Evolutionary conservation across 2,888 invertebrate species (phyloP), one percentile per base, ranked within the genome.

Genomic region (Mesorhabditis spiculigera): DNA sequence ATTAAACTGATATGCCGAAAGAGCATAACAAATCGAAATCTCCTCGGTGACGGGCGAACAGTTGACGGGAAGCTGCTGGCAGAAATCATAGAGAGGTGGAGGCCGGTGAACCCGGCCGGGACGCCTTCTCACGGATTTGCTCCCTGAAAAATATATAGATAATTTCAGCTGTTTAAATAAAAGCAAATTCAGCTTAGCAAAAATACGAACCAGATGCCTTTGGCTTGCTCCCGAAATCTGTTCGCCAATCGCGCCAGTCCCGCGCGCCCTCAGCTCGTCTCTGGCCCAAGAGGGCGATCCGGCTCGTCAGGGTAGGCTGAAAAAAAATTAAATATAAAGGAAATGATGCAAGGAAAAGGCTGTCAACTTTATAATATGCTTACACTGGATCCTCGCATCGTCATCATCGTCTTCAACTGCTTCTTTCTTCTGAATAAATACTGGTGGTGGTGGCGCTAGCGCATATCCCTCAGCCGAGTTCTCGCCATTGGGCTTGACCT

Each of bases 221-320:
- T 50, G n/a, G 58, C 58, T 13, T 50, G 58, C 58, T n/a, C 58
- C n/a, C 58, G 58, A 13, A 50, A n/a, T 13, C 10, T 50, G 58
- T 10, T 50, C n/a, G 58, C 58, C 8, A 50, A n/a, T 50, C 58
- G 58, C 8, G 58, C 58, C 58, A 50, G 58, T 50, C 58, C 58
- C 58, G 58, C 58, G 58, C 58, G 58, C n/a, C 58, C 58, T 50
- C 58, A 50, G 58, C 58, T 50, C 10, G 58, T 76, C 73, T 79
- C 79, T 70, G 77, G 76, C 66, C 78, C 78, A 68, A 62, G 63
- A n/a, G 78, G 78, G 68, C 76, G 72, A 73, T 75, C 77, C 71
- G 78, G 73, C 75, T 78, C 78, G 43, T 68, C 68, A 68, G 76
- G 78, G 71, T 74, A 77, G 71, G 74, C 77, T 71, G 45, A 42